These are phyloP conservation scores for Tigriopus californicus DNA, from an alignment of 2,888 invertebrate species.

Conservation along the genomic window DNA sequence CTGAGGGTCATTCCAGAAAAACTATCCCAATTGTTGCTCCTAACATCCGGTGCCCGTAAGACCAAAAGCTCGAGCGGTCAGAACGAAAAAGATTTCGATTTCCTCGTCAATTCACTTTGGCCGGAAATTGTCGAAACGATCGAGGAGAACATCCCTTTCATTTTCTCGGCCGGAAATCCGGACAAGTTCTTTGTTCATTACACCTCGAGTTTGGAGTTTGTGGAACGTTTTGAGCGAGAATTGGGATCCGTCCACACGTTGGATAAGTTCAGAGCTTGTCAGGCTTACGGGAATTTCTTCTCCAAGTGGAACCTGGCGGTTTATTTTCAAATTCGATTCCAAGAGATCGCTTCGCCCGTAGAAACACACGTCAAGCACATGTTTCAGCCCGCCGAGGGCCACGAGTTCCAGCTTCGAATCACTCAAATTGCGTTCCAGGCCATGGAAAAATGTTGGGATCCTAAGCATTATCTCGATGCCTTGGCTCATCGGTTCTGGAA, in stretches of 20 bases:
- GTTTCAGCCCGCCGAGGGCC: background rate
- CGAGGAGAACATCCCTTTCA: slow-evolving; percentile 45
- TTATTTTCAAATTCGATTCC: slow-evolving; percentile 87
- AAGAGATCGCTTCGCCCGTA: slow-evolving; percentile 61
- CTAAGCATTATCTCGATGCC: slow-evolving; percentile 56
- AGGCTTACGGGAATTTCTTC: slow-evolving; percentile 48
- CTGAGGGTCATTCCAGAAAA: slow-evolving; percentile 44
- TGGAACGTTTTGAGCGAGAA: slow-evolving; percentile 46
- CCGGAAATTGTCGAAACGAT: slow-evolving; percentile 44
- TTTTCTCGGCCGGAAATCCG: slow-evolving; percentile 83
- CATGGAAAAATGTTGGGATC: slow-evolving; percentile 48
- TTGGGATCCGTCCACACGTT: slow-evolving; percentile 40
- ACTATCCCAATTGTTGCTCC: background rate
- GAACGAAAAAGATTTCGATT: slow-evolving; percentile 36
- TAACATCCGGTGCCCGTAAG: background rate
- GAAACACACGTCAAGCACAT: slow-evolving; percentile 31
- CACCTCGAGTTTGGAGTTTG: slow-evolving; percentile 52
- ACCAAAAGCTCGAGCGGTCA: background rate
- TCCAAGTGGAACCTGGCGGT: slow-evolving; percentile 82
- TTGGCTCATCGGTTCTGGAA: slow-evolving; percentile 65
- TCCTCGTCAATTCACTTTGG: slow-evolving; percentile 71
- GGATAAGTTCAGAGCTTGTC: slow-evolving; percentile 34
- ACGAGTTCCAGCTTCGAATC: slow-evolving; percentile 23
- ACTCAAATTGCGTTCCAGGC: slow-evolving; percentile 36
- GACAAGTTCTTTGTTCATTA: slow-evolving; percentile 65